Percentiles rank a stretch among this genome's conserved stretches.
Conservation (phyloP, 2,797 vertebrate genomes). For the Calcarius lapponicus region DNA sequence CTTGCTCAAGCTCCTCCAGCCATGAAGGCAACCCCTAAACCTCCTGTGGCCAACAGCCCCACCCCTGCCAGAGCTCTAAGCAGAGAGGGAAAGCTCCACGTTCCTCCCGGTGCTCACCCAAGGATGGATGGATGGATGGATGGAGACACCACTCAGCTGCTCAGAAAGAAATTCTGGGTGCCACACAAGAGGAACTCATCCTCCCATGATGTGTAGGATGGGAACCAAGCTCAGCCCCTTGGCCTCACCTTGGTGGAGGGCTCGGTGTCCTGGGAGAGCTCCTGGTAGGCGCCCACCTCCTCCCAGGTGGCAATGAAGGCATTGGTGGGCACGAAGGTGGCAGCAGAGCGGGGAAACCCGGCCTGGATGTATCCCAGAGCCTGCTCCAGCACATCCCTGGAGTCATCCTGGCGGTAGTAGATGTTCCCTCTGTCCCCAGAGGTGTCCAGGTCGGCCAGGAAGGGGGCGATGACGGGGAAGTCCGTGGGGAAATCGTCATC, state of each 20-base stretch:
- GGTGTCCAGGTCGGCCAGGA: conserved; percentile 94
- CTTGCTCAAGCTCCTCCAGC: background rate
- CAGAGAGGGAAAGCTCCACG: background rate
- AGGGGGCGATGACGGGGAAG: conserved; percentile 92
- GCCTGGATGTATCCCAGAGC: conserved; percentile 80
- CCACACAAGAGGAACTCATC: background rate
- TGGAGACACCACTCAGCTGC: background rate
- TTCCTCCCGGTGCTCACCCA: background rate
- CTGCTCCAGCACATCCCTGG: conserved; percentile 75
- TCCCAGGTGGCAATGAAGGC: conserved; percentile 92
- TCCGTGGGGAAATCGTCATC: conserved; percentile 94
- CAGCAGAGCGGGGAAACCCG: conserved; percentile 80
- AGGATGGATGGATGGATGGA: background rate
- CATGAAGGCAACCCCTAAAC: background rate
- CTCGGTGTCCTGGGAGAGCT: conserved; percentile 60
- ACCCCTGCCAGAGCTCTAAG: background rate
- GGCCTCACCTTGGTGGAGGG: conserved; percentile 83
- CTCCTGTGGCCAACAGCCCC: background rate
- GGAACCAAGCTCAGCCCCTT: background rate
- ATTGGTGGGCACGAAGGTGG: conserved; percentile 81
- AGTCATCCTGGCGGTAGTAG: conserved; percentile 88
- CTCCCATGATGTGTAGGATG: accelerated
- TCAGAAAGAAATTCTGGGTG: background rate
- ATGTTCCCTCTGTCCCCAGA: conserved; percentile 84
- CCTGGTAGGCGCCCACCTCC: conserved; percentile 87